Evolutionary conservation across 2,888 invertebrate genomes (phyloP).

Genomic region (Coenonympha arcania): DNA sequence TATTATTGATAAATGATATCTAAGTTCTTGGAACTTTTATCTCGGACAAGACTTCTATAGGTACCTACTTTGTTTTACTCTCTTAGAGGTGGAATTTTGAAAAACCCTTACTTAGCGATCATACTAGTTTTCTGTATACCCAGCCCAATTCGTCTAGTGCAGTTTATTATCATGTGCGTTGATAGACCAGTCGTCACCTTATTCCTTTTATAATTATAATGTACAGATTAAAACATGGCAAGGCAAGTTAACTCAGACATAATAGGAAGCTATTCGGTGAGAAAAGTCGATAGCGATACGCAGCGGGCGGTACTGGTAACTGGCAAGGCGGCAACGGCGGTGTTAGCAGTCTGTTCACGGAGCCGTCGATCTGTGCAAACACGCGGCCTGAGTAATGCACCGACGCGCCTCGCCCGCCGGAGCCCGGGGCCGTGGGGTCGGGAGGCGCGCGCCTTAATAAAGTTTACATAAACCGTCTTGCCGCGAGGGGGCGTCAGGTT

Average conservation of each 20-base stretch:
- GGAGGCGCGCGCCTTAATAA: conserved; percentile 62
- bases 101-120: no score
- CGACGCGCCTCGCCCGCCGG: conserved; percentile 52
- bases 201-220: neutral
- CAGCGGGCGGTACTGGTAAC: conserved; percentile 5
- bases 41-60: no score
- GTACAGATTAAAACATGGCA: neutral
- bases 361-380: conserved; percentile 67
- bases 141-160: no score
- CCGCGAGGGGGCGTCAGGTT: conserved; percentile 48
- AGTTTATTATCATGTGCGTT: neutral
- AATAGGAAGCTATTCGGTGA: conserved; percentile 38
- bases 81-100: no score
- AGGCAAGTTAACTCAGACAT: neutral
- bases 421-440: conserved; percentile 33
- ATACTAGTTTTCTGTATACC: no score
- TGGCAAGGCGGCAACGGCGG: conserved; percentile 25
- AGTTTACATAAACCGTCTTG: conserved; percentile 69
- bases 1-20: no score
- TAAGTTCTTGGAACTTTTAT: no score
- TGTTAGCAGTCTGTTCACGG: conserved; percentile 58
- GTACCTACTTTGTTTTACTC: no score
- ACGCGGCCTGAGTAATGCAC: conserved; percentile 62
- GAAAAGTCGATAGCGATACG: conserved; percentile 51
- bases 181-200: no score